A percentile compares a stretch with the other conserved stretches of the same genome.
Conservation (phyloP, 2,797 vertebrate genomes). For the Orestias chungarensis region DNA sequence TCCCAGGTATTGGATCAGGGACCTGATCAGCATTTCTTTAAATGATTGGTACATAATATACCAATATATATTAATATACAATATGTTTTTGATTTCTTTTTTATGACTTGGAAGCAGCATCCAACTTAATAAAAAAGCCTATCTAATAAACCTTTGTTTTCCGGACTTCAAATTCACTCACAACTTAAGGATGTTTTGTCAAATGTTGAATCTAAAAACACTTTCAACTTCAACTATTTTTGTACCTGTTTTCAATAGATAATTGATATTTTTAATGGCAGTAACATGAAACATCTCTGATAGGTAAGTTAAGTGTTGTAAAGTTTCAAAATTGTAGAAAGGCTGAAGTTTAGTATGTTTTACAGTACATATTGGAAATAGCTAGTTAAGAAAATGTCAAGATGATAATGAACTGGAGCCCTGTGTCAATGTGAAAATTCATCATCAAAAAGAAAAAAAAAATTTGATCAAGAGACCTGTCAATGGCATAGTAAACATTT, state of each 20-base stretch:
- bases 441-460: background rate
- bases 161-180: background rate
- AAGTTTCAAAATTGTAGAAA: no score
- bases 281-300: no score
- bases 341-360: no score
- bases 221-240: no score
- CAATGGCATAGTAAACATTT: slow-evolving; percentile 14
- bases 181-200: background rate
- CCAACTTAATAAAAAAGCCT: no score
- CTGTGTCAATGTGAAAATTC: background rate
- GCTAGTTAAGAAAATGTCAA: background rate
- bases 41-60: background rate
- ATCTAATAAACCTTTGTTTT: background rate
- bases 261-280: no score
- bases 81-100: background rate
- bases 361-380: background rate
- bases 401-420: background rate
- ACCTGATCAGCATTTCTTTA: background rate
- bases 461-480: background rate
- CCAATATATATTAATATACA: no score
- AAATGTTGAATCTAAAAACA: no score
- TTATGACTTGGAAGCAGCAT: no score
- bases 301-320: no score
- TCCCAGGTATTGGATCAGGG: background rate
- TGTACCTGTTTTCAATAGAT: no score